Conservation (phyloP, 1,140 invertebrate genomes). For the Microvelia longipes region DNA sequence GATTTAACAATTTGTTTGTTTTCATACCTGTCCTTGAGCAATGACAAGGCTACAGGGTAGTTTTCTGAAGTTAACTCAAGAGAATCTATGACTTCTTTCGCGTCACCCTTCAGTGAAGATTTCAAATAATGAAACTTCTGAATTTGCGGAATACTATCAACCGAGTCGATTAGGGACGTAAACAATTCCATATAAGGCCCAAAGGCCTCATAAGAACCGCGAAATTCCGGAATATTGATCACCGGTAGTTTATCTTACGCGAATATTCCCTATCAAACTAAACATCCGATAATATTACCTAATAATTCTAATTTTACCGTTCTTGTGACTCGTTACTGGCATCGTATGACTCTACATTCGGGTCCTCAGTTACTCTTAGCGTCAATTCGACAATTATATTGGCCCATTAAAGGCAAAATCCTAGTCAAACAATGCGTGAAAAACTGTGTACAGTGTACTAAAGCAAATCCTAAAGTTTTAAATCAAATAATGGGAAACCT, state of each 20-base stretch:
- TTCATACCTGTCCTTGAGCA: background rate
- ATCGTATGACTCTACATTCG: constrained; percentile 22
- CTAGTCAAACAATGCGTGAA: constrained; percentile 5
- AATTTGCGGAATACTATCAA: background rate
- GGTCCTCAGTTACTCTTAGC: constrained; percentile 17
- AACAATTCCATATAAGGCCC: background rate
- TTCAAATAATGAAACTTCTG: background rate
- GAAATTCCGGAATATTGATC: background rate
- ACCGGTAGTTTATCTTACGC: background rate
- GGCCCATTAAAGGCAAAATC: constrained; percentile 6
- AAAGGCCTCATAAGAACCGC: background rate
- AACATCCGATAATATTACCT: background rate
- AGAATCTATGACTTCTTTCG: background rate
- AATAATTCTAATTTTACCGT: background rate
- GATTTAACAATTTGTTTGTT: background rate
- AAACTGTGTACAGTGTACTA: constrained; percentile 13
- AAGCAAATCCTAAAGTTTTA: background rate
- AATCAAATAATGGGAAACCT: constrained; percentile 15
- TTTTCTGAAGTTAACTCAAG: background rate
- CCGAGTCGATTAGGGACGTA: background rate
- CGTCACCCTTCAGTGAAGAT: background rate
- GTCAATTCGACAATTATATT: constrained; percentile 8
- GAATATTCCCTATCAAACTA: no score
- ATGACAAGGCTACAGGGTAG: background rate
- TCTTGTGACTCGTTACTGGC: constrained; percentile 13